A percentile compares a stretch with the other conserved stretches of the same genome.
phyloP scores from a whole-genome alignment of 2,113 vertebrate species.

The Anthoscopus minutus region DNA sequence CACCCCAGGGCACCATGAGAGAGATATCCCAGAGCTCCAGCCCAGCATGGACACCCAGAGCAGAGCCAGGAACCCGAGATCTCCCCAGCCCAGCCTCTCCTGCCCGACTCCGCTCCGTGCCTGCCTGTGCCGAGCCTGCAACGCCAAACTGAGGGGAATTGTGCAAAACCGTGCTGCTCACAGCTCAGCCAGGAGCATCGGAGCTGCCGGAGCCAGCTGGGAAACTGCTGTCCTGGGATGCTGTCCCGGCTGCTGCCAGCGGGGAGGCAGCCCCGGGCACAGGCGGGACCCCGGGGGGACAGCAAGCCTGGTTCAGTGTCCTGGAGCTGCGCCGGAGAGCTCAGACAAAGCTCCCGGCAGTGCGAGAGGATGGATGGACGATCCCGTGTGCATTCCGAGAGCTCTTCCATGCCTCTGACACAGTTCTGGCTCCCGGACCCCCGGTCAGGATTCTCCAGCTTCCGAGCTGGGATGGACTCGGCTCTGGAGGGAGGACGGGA shows the following conservation, averaged over 20 bases:
- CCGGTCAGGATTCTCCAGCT: too few relatives aligned
- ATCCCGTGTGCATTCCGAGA: accelerated
- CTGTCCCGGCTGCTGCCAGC: accelerated
- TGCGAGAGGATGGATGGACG: not conserved
- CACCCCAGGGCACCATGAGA: accelerated
- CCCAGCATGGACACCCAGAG: accelerated
- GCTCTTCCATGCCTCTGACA: accelerated
- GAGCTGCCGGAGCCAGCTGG: not conserved
- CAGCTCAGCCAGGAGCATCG: not conserved
- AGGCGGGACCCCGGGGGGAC: not conserved
- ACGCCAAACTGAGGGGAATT: accelerated
- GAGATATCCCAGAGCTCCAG: not conserved
- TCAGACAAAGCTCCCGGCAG: not conserved
- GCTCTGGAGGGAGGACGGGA: not conserved
- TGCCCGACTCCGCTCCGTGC: not conserved
- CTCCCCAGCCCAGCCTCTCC: not conserved
- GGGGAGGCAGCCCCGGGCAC: not conserved
- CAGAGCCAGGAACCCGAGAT: accelerated
- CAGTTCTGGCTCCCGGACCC: not conserved
- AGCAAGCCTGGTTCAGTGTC: accelerated
- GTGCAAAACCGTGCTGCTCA: not conserved
- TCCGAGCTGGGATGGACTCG: not conserved
- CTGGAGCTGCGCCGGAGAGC: accelerated
- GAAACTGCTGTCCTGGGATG: not conserved
- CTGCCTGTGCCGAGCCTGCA: not conserved